These are phyloP conservation scores for Microplitis mediator DNA, from an alignment of 1,140 invertebrate genomes.

Conservation along the genomic window DNA sequence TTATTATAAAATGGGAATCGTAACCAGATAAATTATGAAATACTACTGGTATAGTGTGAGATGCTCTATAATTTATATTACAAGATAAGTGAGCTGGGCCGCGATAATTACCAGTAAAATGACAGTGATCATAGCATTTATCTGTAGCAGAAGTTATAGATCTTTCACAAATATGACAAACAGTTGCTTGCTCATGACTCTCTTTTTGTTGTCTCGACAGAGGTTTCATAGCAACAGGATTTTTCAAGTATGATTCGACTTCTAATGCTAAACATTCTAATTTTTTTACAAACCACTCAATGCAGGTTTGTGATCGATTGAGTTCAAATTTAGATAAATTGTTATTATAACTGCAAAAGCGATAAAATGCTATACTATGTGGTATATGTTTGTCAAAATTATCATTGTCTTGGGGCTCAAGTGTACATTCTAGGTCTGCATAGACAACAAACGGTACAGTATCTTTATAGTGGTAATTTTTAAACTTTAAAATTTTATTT, in stretches of 20 bases:
- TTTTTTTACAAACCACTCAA: constrained; percentile 38
- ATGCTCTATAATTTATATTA: constrained; percentile 47
- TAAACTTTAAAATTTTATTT: background rate
- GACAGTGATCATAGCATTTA: constrained; percentile 46
- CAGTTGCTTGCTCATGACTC: background rate
- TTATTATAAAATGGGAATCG: constrained; percentile 37
- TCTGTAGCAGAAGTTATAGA: constrained; percentile 23
- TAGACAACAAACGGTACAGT: constrained; percentile 15
- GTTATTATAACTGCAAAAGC: constrained; percentile 21
- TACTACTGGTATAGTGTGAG: constrained; percentile 22
- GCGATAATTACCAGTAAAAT: constrained; percentile 47
- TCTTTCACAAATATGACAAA: constrained; percentile 38
- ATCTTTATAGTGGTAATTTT: background rate
- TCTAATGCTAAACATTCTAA: constrained; percentile 31
- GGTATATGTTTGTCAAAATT: constrained; percentile 3
- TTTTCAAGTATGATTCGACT: background rate
- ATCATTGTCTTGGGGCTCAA: background rate
- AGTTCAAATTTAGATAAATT: constrained; percentile 17
- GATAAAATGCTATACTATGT: constrained; percentile 22
- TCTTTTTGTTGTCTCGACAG: constrained; percentile 8
- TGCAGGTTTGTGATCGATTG: constrained; percentile 30
- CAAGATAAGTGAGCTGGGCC: constrained; percentile 49
- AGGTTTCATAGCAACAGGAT: constrained; percentile 14
- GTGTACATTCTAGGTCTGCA: constrained; percentile 29
- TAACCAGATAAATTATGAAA: constrained; percentile 33